These are phyloP conservation scores for Noctua fimbriata DNA, from an alignment of 2,888 invertebrate species.

Conservation along the genomic window DNA sequence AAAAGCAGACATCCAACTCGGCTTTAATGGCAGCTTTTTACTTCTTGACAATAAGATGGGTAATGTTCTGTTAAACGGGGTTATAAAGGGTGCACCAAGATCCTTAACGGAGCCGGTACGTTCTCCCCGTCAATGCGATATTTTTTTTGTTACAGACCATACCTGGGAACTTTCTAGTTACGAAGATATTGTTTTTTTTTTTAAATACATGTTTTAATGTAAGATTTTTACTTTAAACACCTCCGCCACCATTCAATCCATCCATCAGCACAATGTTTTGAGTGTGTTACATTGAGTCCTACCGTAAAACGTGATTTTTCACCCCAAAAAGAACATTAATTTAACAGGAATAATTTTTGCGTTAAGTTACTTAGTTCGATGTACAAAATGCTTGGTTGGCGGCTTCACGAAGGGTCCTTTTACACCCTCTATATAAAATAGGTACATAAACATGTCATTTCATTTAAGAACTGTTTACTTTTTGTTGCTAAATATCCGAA, in stretches of 20 bases:
- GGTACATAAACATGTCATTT: too few relatives aligned
- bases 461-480: background rate
- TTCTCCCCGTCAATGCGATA: background rate
- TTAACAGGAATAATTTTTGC: background rate
- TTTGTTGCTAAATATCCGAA: too few relatives aligned
- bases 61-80: background rate
- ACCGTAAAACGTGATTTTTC: background rate
- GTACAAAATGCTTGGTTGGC: background rate
- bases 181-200: too few relatives aligned
- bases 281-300: background rate
- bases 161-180: background rate
- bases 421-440: background rate
- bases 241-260: too few relatives aligned
- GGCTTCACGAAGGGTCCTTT: background rate
- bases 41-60: background rate
- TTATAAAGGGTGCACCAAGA: too few relatives aligned
- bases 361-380: background rate
- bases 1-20: background rate
- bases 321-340: background rate
- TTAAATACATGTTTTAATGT: too few relatives aligned
- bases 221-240: too few relatives aligned
- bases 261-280: too few relatives aligned
- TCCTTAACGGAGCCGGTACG: background rate
- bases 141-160: background rate
- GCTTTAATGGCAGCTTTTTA: background rate